Percentiles rank a stretch among this genome's conserved stretches.
Evolutionary conservation across 1,140 invertebrate genomes (phyloP).

Genomic region (Plectus sambesii): DNA sequence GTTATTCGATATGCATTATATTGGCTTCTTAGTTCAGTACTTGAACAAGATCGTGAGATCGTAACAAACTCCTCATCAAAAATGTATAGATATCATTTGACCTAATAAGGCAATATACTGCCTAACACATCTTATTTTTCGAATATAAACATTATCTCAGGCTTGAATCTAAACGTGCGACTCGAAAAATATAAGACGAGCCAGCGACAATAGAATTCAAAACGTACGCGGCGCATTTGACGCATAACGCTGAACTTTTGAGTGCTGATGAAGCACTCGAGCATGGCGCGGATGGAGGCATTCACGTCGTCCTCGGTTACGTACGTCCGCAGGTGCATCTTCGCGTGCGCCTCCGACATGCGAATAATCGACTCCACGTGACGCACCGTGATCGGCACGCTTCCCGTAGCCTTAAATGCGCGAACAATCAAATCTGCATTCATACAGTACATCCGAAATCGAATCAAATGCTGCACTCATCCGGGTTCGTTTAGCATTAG

Average conservation of each 20-base stretch:
- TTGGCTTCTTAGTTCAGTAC: too few species aligned
- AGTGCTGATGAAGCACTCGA: conserved; percentile 95
- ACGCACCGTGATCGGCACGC: conserved; percentile 90
- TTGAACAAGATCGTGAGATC: too few species aligned
- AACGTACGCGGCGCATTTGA: conserved; percentile 69
- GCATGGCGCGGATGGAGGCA: conserved; percentile 84
- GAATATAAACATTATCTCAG: background rate
- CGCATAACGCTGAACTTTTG: conserved; percentile 97
- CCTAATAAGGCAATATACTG: too few species aligned
- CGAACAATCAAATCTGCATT: too few species aligned
- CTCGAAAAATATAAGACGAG: background rate
- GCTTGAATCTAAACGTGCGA: background rate
- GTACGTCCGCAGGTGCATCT: conserved; percentile 81
- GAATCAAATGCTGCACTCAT: too few species aligned
- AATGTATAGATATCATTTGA: too few species aligned
- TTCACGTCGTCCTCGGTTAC: conserved; percentile 93
- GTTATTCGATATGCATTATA: too few species aligned
- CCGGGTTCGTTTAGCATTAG: too few species aligned
- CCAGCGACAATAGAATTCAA: conserved; percentile 13
- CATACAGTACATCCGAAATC: too few species aligned
- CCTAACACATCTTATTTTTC: conserved; percentile 54
- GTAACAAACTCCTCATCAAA: too few species aligned
- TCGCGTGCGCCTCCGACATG: conserved; percentile 87
- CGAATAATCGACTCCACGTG: conserved; percentile 98
- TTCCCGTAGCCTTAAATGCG: conserved; percentile 72